These are phyloP conservation scores for Columba janthina DNA, from an alignment of 2,113 vertebrate species.

Conservation along the genomic window DNA sequence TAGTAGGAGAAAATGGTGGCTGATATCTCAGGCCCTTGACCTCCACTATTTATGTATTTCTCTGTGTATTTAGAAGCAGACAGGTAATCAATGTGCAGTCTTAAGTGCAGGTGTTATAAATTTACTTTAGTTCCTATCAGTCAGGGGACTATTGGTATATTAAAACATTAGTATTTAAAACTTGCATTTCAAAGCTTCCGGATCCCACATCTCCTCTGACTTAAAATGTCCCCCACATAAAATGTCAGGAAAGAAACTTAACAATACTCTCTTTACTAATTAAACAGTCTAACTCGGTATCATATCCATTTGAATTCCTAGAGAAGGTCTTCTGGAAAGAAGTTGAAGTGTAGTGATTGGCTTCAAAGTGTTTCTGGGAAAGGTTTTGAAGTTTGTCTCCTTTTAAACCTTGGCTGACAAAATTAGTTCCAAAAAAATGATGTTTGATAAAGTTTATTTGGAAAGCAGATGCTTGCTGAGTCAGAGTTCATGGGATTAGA, in stretches of 20 bases:
- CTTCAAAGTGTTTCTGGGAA: background rate
- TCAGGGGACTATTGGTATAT: background rate
- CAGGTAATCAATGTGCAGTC: background rate
- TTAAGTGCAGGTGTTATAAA: background rate
- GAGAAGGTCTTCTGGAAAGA: background rate
- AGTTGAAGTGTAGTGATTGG: background rate
- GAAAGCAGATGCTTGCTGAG: conserved; percentile 65
- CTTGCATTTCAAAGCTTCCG: background rate
- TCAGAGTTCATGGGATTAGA: conserved; percentile 60
- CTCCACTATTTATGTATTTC: background rate
- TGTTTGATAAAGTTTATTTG: conserved; percentile 41
- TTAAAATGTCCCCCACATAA: background rate
- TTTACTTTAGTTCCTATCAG: background rate
- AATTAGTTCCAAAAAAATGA: background rate
- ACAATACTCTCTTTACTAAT: background rate
- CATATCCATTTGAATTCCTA: background rate
- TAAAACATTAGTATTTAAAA: background rate
- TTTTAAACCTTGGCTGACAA: conserved; percentile 16
- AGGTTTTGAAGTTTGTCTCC: background rate
- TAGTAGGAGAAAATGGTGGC: background rate
- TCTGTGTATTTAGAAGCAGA: background rate
- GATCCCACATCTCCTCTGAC: background rate
- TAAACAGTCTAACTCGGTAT: background rate
- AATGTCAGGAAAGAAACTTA: background rate
- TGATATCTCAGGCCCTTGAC: background rate